Evolutionary conservation across 2,113 vertebrate species (phyloP).

Genomic region (Plestiodon gilberti): DNA sequence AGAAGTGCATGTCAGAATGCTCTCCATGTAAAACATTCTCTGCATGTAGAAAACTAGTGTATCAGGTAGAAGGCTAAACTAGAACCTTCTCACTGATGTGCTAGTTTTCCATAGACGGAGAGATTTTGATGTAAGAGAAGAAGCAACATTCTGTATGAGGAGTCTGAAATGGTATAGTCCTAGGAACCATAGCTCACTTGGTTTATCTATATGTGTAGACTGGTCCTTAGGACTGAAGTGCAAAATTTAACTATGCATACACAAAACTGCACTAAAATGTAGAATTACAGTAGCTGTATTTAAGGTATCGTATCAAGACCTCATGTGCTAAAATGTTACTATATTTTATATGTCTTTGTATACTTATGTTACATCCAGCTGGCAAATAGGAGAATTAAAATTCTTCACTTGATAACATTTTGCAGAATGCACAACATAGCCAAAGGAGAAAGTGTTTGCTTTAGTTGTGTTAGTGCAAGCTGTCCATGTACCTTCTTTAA

Average conservation of each 20-base stretch:
- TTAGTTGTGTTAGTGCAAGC: conserved; percentile 74
- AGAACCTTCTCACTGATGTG: neutral
- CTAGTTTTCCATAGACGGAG: neutral
- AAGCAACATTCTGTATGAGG: neutral
- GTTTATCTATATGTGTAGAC: neutral
- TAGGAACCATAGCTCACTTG: neutral
- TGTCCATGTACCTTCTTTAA: conserved; percentile 70
- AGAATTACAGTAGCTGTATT: conserved; percentile 35
- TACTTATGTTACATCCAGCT: conserved; percentile 25
- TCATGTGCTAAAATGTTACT: neutral
- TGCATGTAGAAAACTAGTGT: neutral
- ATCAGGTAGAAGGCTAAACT: neutral
- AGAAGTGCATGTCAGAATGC: neutral
- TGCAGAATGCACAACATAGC: conserved; percentile 37
- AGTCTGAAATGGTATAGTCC: neutral
- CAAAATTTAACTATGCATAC: neutral
- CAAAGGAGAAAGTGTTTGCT: conserved; percentile 40
- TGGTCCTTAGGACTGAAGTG: neutral
- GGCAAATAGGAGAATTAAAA: conserved; percentile 55
- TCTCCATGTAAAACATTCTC: neutral
- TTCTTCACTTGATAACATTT: conserved; percentile 33
- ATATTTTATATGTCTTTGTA: conserved; percentile 26
- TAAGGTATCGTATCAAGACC: conserved; percentile 37
- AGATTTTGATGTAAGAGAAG: neutral
- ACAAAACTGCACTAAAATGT: conserved; percentile 31